Base-by-base conservation (phyloP, 2,888 invertebrate species). In the Pachymerium ferrugineum region DNA sequence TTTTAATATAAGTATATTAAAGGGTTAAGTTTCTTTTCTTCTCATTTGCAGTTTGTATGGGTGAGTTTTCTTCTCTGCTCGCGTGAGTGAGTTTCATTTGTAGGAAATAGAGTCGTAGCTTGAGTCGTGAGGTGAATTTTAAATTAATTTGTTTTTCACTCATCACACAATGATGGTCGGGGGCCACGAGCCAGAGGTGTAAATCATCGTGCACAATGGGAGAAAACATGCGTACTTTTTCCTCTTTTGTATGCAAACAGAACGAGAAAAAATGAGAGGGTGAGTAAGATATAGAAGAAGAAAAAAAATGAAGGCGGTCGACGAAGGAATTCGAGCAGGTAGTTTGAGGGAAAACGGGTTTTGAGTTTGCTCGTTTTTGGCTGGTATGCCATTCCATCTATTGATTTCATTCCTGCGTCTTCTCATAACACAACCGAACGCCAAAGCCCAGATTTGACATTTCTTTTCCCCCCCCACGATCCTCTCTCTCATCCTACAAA, bases 51-150 rank as follows among this genome's bases (percentile, higher is more conserved):
- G 62, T 62, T 62, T 62, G 62, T 62, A 62, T 62, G 62, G 28
- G 62, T 62, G 62, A 62, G 62, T 62, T 62, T 62, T n/a, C 25
- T 10, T 25, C 62, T 12, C 62, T 10, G n/a, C 62, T 62, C 62
- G 62, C 62, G 62, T 62, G 62, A 62, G 62, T 62, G 62, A 62
- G 62, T 62, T 62, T 62, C 62, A 62, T 62, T 62, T 62, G 62
- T 62, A 62, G 62, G 62, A 62, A 62, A 62, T 62, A 62, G 28
- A 62, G 62, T 62, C 62, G 62, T 62, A 62, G 62, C 25, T 62
- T 62, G 62, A 62, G 62, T 62, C 62, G 62, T 62, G 62, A 25
- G 62, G 62, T 62, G 62, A 62, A 62, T 62, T 62, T 62, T 62
- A 62, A 62, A 62, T 62, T 62, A 62, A 62, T 62, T 62, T 62